Conservation (phyloP, 2,888 invertebrate species). For the Rotaria socialis region DNA sequence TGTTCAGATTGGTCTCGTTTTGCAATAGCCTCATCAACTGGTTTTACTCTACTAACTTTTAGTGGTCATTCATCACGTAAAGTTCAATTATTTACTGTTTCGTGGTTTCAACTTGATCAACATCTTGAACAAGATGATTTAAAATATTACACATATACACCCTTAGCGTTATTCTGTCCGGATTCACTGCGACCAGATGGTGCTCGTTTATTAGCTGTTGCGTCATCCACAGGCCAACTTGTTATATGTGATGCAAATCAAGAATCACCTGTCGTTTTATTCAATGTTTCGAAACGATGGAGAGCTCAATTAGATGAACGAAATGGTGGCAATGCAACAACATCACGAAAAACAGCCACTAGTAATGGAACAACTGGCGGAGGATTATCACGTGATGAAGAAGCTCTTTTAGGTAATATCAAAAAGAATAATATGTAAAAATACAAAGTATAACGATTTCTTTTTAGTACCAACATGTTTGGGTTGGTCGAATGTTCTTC, state of each 20-base stretch:
- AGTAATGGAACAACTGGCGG: neutral
- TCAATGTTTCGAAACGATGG: constrained; percentile 17
- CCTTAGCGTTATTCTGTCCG: constrained; percentile 14
- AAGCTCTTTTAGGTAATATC: neutral
- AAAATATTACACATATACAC: constrained; percentile 25
- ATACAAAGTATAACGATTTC: neutral
- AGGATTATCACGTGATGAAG: constrained; percentile 27
- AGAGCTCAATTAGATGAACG: constrained; percentile 30
- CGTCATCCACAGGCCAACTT: constrained; percentile 30
- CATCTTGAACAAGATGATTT: constrained; percentile 35
- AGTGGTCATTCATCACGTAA: constrained; percentile 36
- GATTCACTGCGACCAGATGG: constrained; percentile 19
- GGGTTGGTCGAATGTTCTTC: constrained; percentile 12
- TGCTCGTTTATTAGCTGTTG: constrained; percentile 31
- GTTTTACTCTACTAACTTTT: constrained; percentile 27
- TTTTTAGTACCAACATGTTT: constrained; percentile 9
- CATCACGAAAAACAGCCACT: neutral
- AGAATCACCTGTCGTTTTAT: constrained; percentile 31
- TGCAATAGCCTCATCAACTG: constrained; percentile 23
- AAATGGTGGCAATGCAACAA: neutral
- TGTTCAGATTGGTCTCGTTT: constrained; percentile 34
- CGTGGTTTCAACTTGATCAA: constrained; percentile 36
- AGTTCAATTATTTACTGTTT: constrained; percentile 34
- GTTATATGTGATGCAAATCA: constrained; percentile 36
- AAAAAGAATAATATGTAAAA: neutral